Percentiles rank a stretch among this genome's conserved stretches.
Conservation (phyloP, 1,140 invertebrate genomes). For the Sarcophaga peregrina region DNA sequence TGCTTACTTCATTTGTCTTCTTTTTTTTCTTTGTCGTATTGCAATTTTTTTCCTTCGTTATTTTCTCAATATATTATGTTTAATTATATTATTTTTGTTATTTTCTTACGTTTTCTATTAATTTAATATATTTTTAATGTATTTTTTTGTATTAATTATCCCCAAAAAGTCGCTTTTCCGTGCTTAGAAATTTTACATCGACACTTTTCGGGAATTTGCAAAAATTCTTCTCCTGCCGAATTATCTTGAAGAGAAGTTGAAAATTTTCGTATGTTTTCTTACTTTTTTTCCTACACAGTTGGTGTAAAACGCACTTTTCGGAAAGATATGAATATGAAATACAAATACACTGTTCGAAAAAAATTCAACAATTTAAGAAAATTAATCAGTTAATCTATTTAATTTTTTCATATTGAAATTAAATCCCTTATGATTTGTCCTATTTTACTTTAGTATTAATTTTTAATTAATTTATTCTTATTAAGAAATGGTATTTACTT, state of each 20-base stretch:
- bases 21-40: constrained; percentile 43
- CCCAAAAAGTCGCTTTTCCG: constrained; percentile 20
- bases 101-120: constrained; percentile 16
- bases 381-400: no score
- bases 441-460: no score
- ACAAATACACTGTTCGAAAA: no score
- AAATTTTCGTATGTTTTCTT: no score
- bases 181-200: constrained; percentile 26
- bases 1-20: constrained; percentile 40
- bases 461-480: no score
- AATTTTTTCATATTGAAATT: no score
- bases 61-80: constrained; percentile 6
- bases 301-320: no score
- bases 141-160: constrained; percentile 18
- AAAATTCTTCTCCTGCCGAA: background rate
- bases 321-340: no score
- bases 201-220: constrained; percentile 26
- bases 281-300: no score
- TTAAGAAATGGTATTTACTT: no score
- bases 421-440: no score
- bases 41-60: background rate
- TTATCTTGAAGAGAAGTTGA: background rate
- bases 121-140: constrained; percentile 5
- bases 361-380: no score
- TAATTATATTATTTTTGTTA: background rate